Evolutionary conservation across 2,113 vertebrate species (phyloP), one percentile per base, ranked within the genome.

Genomic region (Centropus unirufus): DNA sequence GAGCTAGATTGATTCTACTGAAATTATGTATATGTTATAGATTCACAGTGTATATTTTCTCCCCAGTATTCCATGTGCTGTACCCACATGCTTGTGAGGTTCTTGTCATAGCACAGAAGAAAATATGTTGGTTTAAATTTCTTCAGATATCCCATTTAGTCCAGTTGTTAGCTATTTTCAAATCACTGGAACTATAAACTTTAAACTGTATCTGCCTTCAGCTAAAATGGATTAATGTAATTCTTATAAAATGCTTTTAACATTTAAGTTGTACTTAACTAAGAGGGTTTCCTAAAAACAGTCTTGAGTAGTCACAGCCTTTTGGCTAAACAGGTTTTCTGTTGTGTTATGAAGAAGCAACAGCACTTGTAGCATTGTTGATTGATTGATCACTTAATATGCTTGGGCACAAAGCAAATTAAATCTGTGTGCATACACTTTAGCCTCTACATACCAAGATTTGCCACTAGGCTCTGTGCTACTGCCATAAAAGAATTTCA

Each of bases 151-250:
- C 42, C 10, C 3, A 3, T 83, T 92, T 63, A 68, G 47, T 89
- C 85, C 7, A 23, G 21, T 76, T 89, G 92, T 78, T 77, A 80
- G 23, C 17, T 69, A 29, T 79, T 87, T 89, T 68, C 26, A 78
- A 77, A 27, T 47, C 55, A 10, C 6, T 63, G 24, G 19, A 73
- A 11, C n/a, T 87, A 66, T 54, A 81, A 84, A 44, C 4, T 63
- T 89, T 49, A 66, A 64, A 57, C 5, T 52, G 14, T 20, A 39
- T 32, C 27, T 32, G 47, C 26, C 19, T 82, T 30, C 68, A 68
- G 6, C 9, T 36, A 73, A 66, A 8, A 59, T 18, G 61, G 22
- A 69, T 54, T 64, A 83, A 46, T 32, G 9, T 44, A 39, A 62
- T 2, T 1, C 23, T 57, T 44, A 5, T 70, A 77, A 87, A 70